These are phyloP conservation scores for Chalcis sispes DNA, from an alignment of 2,888 invertebrate species.

Conservation along the genomic window DNA sequence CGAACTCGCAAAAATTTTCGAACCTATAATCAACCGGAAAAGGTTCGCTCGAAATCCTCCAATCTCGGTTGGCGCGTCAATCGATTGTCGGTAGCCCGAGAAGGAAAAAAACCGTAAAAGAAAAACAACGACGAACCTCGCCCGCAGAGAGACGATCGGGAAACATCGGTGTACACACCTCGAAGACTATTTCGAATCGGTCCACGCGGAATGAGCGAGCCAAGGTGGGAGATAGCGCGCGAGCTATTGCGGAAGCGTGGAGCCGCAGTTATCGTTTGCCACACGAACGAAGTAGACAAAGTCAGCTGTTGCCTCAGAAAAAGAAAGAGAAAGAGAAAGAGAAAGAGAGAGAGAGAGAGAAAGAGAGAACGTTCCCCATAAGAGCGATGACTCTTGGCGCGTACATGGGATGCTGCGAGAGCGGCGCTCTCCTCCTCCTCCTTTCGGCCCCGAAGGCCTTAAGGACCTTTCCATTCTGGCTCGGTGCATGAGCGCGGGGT, in stretches of 20 bases:
- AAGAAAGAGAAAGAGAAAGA: conserved; percentile 4
- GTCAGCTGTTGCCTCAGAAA: conserved; percentile 40
- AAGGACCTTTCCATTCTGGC: conserved; percentile 55
- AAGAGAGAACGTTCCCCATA: not conserved
- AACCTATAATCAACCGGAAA: not conserved
- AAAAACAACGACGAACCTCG: too few relatives aligned
- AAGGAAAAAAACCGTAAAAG: not conserved
- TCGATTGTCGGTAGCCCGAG: not conserved
- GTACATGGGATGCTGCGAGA: conserved; percentile 38
- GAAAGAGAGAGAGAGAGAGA: conserved; percentile 9
- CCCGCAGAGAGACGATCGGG: not conserved
- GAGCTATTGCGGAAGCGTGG: conserved; percentile 28
- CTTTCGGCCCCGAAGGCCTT: conserved; percentile 27
- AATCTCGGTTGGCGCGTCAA: conserved; percentile 15
- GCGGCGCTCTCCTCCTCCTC: not conserved
- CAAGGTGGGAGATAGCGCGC: conserved; percentile 2
- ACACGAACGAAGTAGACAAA: too few relatives aligned
- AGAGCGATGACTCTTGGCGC: conserved; percentile 53
- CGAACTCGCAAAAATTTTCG: not conserved
- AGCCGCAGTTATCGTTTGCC: conserved; percentile 24
- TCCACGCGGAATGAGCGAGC: not conserved
- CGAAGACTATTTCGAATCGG: not conserved
- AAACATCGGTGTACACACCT: not conserved
- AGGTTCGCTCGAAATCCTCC: not conserved
- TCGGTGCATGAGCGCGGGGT: not conserved